Base-by-base conservation (phyloP, 2,113 vertebrate species). In the Petromus typicus region DNA sequence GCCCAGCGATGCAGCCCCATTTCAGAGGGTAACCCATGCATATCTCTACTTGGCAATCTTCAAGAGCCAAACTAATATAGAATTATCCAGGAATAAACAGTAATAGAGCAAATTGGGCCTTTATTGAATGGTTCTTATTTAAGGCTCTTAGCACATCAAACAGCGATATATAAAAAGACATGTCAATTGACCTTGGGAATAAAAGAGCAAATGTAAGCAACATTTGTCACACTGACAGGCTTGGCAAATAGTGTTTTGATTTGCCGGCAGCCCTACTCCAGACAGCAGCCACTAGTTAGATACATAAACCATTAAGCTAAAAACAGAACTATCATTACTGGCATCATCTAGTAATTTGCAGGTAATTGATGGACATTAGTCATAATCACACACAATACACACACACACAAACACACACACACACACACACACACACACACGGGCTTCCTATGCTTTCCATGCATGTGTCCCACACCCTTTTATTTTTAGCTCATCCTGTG, bases 351-450 rank as follows among this genome's bases (percentile, higher is more conserved):
- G 96, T 98, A 97, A 98, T 98, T 97, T 96, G 89, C 91, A 98
- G 97, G 95, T 97, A 97, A 97, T 97, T 95, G 97, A 98, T 85
- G 97, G 96, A 96, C 94, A 97, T 97, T 96, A 97, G 86, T 97
- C 96, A 97, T 97, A 95, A 97, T 96, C 93, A 96, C 91, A 92
- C 82, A 96, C 59, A 96, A 94, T 89, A 89, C 86, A 90, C 56
- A 96, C 73, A 96, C 91, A 96, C 67, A 96, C 71, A 80, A n/a
- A n/a, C 84, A 87, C 37, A 95, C 43, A 57, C 63, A 34, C 89
- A 75, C 87, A 43, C 63, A n/a, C n/a, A n/a, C 84, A 87, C 37
- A 95, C 43, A 57, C 63, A 34, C 89, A 75, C 87, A 43, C 63
- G 16, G 37, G 25, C 34, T 82, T 48, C 56, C 66, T 51, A 7